Evolutionary conservation across 2,797 vertebrate species (phyloP), one percentile per base, ranked within the genome.

Genomic region (Centropyge bicolor): DNA sequence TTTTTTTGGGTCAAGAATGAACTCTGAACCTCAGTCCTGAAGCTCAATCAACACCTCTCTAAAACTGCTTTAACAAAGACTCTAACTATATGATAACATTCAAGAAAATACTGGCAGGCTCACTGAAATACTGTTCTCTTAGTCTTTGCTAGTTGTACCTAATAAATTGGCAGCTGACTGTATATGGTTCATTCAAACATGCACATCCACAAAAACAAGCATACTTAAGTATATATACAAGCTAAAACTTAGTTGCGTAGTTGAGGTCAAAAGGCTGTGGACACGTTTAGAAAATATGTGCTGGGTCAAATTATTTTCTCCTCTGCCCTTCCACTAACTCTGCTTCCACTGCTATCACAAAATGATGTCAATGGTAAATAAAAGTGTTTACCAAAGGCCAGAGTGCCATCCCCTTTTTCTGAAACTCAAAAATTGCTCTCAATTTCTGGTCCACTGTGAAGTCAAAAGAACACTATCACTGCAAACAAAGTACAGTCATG

Each of bases 351-450:
- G 48, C 48, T 43, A 57, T 82, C 48, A 75, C 55, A 80, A 70
- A 80, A 78, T 69, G 5, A 74, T 78, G 79, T 81, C 38, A 80
- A 81, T 72, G 66, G 67, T 81, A 86, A 86, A 84, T 84, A 68
- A 68, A 83, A 78, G 43, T 56, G 77, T 83, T 87, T 78, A 71
- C 80, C 45, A 69, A 89, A 86, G 74, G 67, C 48, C 71, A 78
- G 38, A 85, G 41, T 70, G 56, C 5, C 38, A 56, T 63, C 70
- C 40, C 46, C 19, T 43, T 27, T 62, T 76, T 52, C 52, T 14
- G 79, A 68, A 75, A 51, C 59, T 76, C 36, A 43, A 31, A 66
- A 86, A 80, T 71, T 71, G 68, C 49, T 71, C 62, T 74, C 66
- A 72, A 68, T 73, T 75, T 71, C 84, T 36, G 24, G 27, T 81